Conservation (phyloP, 2,888 invertebrate species). For the Scaptomyza polygonia region DNA sequence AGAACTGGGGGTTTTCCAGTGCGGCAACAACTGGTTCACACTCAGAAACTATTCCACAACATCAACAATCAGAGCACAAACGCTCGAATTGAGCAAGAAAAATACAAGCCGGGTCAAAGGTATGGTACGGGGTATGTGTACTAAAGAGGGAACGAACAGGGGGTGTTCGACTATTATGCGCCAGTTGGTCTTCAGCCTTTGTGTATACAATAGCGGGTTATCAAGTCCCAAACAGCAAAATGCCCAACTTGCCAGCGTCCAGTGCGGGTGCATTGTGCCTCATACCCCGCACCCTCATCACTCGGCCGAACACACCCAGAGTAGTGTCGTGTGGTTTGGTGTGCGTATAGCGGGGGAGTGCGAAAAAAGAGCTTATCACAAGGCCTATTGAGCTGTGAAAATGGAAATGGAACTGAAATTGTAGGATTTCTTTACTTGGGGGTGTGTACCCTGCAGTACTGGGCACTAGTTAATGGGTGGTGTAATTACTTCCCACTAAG, state of each 20-base stretch:
- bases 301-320: neutral
- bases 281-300: neutral
- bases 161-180: conserved; percentile 73
- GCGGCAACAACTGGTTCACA: conserved; percentile 45
- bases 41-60: conserved; percentile 41
- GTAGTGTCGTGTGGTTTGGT: neutral
- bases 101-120: conserved; percentile 32
- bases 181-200: conserved; percentile 56
- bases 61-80: conserved; percentile 23
- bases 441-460: conserved; percentile 1
- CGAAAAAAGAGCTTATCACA: conserved; percentile 68
- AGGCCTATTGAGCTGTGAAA: conserved; percentile 76
- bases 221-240: conserved; percentile 74
- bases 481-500: too few species aligned
- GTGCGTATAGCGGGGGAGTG: neutral
- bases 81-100: conserved; percentile 44
- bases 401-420: conserved; percentile 58
- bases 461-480: too few species aligned
- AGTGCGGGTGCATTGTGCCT: conserved; percentile 54
- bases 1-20: conserved; percentile 27
- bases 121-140: conserved; percentile 1
- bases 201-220: conserved; percentile 79
- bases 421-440: conserved; percentile 19
- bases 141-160: too few species aligned
- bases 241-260: conserved; percentile 2